Evolutionary conservation across 2,888 invertebrate genomes (phyloP).

Genomic region (Campoplex capitator): DNA sequence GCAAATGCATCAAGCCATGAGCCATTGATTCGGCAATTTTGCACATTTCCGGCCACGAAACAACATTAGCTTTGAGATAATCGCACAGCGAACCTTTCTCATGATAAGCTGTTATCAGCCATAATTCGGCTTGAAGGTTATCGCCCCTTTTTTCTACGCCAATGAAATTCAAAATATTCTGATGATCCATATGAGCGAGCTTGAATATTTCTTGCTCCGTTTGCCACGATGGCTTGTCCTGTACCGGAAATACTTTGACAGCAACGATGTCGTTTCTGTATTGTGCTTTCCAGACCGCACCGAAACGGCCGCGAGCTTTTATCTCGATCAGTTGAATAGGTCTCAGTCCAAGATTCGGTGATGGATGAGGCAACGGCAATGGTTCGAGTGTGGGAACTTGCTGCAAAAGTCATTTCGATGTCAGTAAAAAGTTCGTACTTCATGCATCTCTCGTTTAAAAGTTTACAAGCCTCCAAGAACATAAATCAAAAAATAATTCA

Average conservation of each 20-base stretch:
- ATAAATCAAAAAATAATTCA: too few relatives aligned
- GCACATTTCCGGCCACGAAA: slow-evolving; percentile 96
- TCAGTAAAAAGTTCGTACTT: slow-evolving; percentile 1
- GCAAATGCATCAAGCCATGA: slow-evolving; percentile 95
- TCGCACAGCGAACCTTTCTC: slow-evolving; percentile 97
- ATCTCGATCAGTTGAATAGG: slow-evolving; percentile 95
- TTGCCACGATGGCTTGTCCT: slow-evolving; percentile 97
- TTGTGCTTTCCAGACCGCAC: slow-evolving; percentile 97
- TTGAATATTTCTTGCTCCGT: slow-evolving; percentile 97
- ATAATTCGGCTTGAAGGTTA: slow-evolving; percentile 94
- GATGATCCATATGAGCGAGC: slow-evolving; percentile 95
- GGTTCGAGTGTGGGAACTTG: slow-evolving; percentile 93
- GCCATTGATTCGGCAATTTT: slow-evolving; percentile 95
- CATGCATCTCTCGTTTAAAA: background rate
- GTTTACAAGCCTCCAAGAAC: too few relatives aligned
- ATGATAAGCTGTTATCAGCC: slow-evolving; percentile 98
- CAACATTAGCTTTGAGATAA: slow-evolving; percentile 95
- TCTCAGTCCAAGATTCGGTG: slow-evolving; percentile 89
- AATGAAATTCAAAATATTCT: slow-evolving; percentile 95
- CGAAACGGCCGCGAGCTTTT: slow-evolving; percentile 96
- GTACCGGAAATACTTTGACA: slow-evolving; percentile 97
- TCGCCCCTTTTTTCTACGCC: slow-evolving; percentile 96
- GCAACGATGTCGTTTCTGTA: slow-evolving; percentile 93
- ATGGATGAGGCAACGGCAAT: slow-evolving; percentile 90
- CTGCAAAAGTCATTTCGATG: slow-evolving; percentile 33